These are phyloP conservation scores for Anniella stebbinsi DNA, from an alignment of 2,797 vertebrate species.

Conservation along the genomic window DNA sequence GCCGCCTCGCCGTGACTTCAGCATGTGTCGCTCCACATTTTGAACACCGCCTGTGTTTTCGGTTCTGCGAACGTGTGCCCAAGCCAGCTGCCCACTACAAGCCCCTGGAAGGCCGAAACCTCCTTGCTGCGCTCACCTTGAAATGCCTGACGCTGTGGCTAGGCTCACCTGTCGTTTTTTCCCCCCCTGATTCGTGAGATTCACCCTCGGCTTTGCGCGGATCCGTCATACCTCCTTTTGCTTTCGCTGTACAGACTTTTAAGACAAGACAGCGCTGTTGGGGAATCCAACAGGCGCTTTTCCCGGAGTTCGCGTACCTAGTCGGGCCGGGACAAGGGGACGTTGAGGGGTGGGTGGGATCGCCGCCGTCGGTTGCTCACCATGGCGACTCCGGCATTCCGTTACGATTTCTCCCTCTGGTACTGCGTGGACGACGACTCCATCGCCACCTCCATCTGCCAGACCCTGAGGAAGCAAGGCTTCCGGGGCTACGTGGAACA, in stretches of 20 bases:
- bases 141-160: not conserved
- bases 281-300: not conserved
- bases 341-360: not conserved
- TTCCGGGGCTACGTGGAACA: constrained; percentile 70
- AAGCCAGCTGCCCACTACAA: not conserved
- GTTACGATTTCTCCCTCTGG: constrained; percentile 77
- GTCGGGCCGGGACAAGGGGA: not conserved
- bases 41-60: not conserved
- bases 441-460: constrained; percentile 52
- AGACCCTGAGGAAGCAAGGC: constrained; percentile 37
- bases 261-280: not conserved
- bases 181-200: not conserved
- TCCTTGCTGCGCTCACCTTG: not conserved
- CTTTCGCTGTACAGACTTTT: not conserved
- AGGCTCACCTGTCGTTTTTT: too few relatives aligned
- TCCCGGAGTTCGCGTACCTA: too few relatives aligned
- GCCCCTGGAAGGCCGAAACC: not conserved
- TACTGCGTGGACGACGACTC: constrained; percentile 59
- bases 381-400: not conserved
- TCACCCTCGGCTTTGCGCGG: not conserved
- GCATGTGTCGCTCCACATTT: not conserved
- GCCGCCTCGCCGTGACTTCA: not conserved
- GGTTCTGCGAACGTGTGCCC: constrained; percentile 1
- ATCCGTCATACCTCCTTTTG: not conserved
- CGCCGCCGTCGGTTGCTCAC: accelerated